Evolutionary conservation across 2,797 vertebrate species (phyloP).

Genomic region (Parauchenoglanis ngamensis): DNA sequence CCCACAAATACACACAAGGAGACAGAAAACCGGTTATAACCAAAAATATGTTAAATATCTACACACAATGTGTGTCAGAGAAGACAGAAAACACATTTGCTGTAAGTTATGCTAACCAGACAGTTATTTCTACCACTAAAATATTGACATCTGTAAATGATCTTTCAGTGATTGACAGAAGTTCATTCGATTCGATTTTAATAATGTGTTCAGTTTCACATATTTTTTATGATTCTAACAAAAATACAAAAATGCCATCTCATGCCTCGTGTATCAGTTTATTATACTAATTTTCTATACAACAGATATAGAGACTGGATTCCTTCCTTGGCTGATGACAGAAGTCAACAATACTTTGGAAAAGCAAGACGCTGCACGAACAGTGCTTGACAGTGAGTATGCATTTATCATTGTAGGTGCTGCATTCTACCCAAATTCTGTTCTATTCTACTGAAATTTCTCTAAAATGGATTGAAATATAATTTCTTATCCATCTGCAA

Average conservation of each 20-base stretch:
- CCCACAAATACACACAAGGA: background rate
- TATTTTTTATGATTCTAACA: background rate
- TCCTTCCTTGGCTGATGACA: constrained; percentile 86
- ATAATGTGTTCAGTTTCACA: background rate
- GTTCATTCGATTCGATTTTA: background rate
- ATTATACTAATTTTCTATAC: constrained; percentile 13
- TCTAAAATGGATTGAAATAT: background rate
- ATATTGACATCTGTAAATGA: background rate
- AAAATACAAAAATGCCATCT: background rate
- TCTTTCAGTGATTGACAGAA: background rate
- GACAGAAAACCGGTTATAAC: background rate
- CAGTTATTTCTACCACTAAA: background rate
- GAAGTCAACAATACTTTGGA: constrained; percentile 78
- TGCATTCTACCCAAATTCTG: background rate
- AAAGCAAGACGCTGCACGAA: constrained; percentile 73
- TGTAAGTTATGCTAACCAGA: background rate
- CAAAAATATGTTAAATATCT: background rate
- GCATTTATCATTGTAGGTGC: background rate
- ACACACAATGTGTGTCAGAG: background rate
- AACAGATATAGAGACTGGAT: constrained; percentile 86
- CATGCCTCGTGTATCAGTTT: background rate
- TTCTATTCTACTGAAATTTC: background rate
- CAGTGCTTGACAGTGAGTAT: constrained; percentile 85
- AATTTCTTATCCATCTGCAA: background rate
- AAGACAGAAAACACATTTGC: background rate